phyloP scores from a whole-genome alignment of 2,888 invertebrate genomes.

The Ametastegia equiseti region DNA sequence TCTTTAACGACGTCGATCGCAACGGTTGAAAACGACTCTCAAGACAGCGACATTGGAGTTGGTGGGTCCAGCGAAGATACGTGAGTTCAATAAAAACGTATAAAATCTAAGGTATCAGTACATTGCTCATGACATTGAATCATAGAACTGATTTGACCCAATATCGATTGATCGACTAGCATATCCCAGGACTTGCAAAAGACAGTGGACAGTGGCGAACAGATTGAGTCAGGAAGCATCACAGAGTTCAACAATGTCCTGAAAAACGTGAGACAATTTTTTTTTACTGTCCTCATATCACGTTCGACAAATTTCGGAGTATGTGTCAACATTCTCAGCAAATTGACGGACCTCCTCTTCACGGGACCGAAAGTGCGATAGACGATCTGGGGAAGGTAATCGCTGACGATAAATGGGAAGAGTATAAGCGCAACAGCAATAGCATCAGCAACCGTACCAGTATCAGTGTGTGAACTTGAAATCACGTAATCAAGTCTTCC shows the following conservation, averaged over 20 bases:
- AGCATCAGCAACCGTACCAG: conserved; percentile 1
- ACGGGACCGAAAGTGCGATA: conserved; percentile 57
- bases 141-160: neutral
- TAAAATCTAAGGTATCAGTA: neutral
- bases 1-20: neutral
- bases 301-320: neutral
- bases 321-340: neutral
- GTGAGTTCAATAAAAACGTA: neutral
- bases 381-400: conserved; percentile 61
- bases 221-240: conserved; percentile 55
- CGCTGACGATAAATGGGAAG: conserved; percentile 63
- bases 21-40: neutral
- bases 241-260: conserved; percentile 62
- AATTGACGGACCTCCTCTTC: conserved; percentile 39
- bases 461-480: conserved; percentile 29
- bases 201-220: conserved; percentile 1
- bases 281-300: neutral
- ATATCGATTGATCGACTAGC: neutral
- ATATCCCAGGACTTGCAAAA: neutral
- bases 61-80: neutral
- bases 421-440: conserved; percentile 54
- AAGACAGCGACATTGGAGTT: neutral
- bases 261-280: conserved; percentile 52
- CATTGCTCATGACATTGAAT: neutral
- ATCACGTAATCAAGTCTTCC: neutral